Base-by-base conservation (phyloP, 2,888 invertebrate genomes). In the Oxyteleia sp. region DNA sequence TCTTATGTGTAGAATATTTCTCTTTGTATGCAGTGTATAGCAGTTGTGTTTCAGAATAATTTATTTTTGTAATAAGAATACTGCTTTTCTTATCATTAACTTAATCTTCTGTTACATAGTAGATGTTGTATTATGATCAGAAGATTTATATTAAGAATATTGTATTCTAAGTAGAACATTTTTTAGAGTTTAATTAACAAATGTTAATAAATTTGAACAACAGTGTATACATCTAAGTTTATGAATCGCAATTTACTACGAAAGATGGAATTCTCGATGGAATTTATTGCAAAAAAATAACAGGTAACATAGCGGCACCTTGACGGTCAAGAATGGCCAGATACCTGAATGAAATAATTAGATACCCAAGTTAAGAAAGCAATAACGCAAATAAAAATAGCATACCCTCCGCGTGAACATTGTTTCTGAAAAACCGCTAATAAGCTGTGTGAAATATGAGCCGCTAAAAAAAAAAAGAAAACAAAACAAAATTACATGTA, bases 191-290 rank as follows among this genome's bases (percentile, higher is more conserved):
- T 35, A 35, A 35, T 35, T 35, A 35, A 35, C n/a, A 35, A 35
- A 1, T 10, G 4, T 23, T 32, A 32, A 7, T 32, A 3, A 10
- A 32, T 1, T 41, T 41, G 2, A n/a, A 15, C 13, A 13, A 15
- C 41, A 41, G 1, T 41, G 8, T 2, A 15, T 11, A 13, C 13
- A 41, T 41, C 13, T 41, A 11, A n/a, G 13, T 41, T 41, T 13
- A 41, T 13, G 41, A 41, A 41, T 41, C 41, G 41, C 41, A 41
- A 41, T 41, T 13, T 41, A 41, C 8, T 41, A 13, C 41, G 41
- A 41, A 41, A 41, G 41, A n/a, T 41, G 41, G 13, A 41, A 41
- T 41, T 41, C 41, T 13, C 3, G 13, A 13, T 41, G 41, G 41
- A 15, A 41, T 41, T 15, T 13, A 41, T 41, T 7, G 41, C 41